Percentiles rank a stretch among this genome's conserved stretches.
phyloP scores from a whole-genome alignment of 2,797 vertebrate genomes.

The Dipus sagitta region DNA sequence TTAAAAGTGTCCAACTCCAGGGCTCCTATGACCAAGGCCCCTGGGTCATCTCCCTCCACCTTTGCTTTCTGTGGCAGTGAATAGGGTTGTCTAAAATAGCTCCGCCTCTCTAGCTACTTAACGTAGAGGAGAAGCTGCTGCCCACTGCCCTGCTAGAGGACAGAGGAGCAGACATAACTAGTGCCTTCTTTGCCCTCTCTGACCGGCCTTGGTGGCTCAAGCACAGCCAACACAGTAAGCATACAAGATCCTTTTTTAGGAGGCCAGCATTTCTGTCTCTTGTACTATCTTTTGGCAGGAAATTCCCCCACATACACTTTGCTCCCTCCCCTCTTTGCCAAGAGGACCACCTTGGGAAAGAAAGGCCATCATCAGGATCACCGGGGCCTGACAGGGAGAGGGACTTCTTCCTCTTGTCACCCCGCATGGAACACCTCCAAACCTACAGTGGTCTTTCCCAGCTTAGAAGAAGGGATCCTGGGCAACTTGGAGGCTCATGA shows the following conservation, averaged over 20 bases:
- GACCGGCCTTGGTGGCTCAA: background rate
- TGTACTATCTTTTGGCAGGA: background rate
- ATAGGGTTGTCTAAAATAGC: slow-evolving; percentile 87
- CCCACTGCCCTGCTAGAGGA: background rate
- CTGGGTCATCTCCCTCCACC: slow-evolving; percentile 83
- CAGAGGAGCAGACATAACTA: background rate
- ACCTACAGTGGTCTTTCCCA: background rate
- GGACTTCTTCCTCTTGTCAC: background rate
- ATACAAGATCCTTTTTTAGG: background rate
- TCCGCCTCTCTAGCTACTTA: slow-evolving; percentile 87
- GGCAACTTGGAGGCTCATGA: background rate
- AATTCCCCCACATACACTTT: too few relatives aligned
- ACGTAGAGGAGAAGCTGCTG: slow-evolving; percentile 58
- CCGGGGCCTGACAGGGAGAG: background rate
- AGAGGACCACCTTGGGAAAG: background rate
- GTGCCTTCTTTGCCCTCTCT: background rate
- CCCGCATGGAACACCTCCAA: background rate
- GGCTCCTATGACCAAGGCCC: slow-evolving; percentile 22
- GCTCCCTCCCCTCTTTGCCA: background rate
- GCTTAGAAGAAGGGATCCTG: background rate
- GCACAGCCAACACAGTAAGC: fast-evolving
- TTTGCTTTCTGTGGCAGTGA: slow-evolving; percentile 91
- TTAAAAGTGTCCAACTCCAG: slow-evolving; percentile 71
- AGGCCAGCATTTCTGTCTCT: background rate
- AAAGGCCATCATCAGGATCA: background rate